Evolutionary conservation across 2,888 invertebrate genomes (phyloP).

Genomic region (Leptodirus hochenwartii): DNA sequence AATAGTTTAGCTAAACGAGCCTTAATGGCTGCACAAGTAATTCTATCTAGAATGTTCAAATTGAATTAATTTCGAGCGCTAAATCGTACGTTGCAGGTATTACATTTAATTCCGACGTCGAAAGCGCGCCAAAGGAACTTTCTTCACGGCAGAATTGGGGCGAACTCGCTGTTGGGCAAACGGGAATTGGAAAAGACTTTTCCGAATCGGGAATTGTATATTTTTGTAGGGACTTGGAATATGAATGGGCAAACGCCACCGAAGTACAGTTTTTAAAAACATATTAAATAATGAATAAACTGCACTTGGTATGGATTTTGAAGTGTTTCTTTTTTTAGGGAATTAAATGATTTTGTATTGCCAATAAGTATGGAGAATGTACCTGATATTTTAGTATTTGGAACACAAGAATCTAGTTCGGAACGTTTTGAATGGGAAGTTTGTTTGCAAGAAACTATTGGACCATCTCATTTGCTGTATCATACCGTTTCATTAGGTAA

Average conservation of each 20-base stretch:
- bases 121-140: slow-evolving; percentile 70
- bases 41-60: no score
- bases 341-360: slow-evolving; percentile 77
- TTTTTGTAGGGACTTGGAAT: slow-evolving; percentile 92
- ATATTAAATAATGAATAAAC: slow-evolving; percentile 1
- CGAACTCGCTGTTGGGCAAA: slow-evolving; percentile 65
- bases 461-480: slow-evolving; percentile 80
- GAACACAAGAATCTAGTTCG: slow-evolving; percentile 83
- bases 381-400: slow-evolving; percentile 81
- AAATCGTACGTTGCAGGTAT: no score
- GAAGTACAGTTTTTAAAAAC: slow-evolving; percentile 34
- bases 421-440: slow-evolving; percentile 81
- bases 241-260: slow-evolving; percentile 85
- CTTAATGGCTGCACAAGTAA: slow-evolving; percentile 48
- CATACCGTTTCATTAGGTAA: slow-evolving; percentile 67
- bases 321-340: slow-evolving; percentile 31
- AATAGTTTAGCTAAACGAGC: slow-evolving; percentile 57
- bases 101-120: slow-evolving; percentile 64
- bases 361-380: slow-evolving; percentile 71
- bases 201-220: slow-evolving; percentile 65
- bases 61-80: no score
- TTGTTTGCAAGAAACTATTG: slow-evolving; percentile 79
- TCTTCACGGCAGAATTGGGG: slow-evolving; percentile 61
- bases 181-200: slow-evolving; percentile 73
- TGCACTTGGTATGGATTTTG: not conserved